A percentile compares a stretch with the other conserved stretches of the same genome.
Evolutionary conservation across 1,140 invertebrate species (phyloP).

Genomic region (fruit fly (Drosophila melanogaster)): Release_6_plus_ISO1_MT NT_037436.4:12358501-12359000

Average conservation of each 20-base stretch:
- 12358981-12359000: background rate
- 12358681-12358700: no score
- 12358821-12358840: slow-evolving; percentile 14
- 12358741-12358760: slow-evolving; percentile 18
- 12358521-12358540: slow-evolving; percentile 13
- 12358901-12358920: slow-evolving; percentile 13
- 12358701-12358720: background rate
- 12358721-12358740: background rate
- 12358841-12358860: slow-evolving; percentile 40
- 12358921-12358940: background rate
- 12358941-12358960: slow-evolving; percentile 38
- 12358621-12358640: slow-evolving; percentile 69
- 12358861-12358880: slow-evolving; percentile 25
- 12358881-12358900: slow-evolving; percentile 27
- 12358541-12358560: slow-evolving; percentile 4
- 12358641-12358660: slow-evolving; percentile 53
- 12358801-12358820: background rate
- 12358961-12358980: slow-evolving; percentile 10
- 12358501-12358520: slow-evolving; percentile 56
- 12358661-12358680: slow-evolving; percentile 60
- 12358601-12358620: slow-evolving; percentile 59
- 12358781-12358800: background rate
- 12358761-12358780: slow-evolving; percentile 4
- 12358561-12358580: background rate
- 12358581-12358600: background rate